phyloP scores from a whole-genome alignment of 2,113 vertebrate genomes.

The Trachemys scripta region DNA sequence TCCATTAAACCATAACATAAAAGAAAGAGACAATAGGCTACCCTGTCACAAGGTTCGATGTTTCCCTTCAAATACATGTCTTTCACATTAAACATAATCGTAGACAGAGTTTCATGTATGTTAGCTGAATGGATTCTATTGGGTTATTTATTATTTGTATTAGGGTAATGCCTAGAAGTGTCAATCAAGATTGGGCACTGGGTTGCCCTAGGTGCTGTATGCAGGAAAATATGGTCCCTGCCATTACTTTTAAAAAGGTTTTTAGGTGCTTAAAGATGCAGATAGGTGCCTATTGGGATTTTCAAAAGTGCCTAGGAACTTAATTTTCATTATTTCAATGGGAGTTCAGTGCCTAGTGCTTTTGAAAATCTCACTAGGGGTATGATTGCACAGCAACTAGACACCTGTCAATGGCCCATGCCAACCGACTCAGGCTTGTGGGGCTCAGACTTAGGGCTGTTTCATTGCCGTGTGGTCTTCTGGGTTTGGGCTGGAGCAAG shows the following conservation, averaged over 20 bases:
- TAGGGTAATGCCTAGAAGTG: not conserved
- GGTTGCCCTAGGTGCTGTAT: not conserved
- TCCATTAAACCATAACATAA: conserved; percentile 23
- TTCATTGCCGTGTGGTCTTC: too few relatives aligned
- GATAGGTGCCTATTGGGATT: not conserved
- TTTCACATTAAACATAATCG: not conserved
- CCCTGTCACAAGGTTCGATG: not conserved
- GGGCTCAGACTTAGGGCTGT: too few relatives aligned
- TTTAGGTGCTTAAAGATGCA: not conserved
- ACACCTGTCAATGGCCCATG: too few relatives aligned
- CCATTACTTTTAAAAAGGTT: not conserved
- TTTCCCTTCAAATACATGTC: not conserved
- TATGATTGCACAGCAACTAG: not conserved
- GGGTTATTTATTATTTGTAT: not conserved
- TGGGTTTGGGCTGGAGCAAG: too few relatives aligned
- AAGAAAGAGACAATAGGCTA: conserved; percentile 13
- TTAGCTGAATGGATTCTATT: not conserved
- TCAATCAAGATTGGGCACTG: not conserved
- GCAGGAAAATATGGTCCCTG: not conserved
- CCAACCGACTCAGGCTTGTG: too few relatives aligned
- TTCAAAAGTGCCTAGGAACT: not conserved
- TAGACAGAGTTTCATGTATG: not conserved
- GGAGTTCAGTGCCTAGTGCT: not conserved
- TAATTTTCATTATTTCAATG: not conserved
- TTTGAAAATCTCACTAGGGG: not conserved